Conservation (phyloP, 2,797 vertebrate genomes). For the Acrocephalus scirpaceus region DNA sequence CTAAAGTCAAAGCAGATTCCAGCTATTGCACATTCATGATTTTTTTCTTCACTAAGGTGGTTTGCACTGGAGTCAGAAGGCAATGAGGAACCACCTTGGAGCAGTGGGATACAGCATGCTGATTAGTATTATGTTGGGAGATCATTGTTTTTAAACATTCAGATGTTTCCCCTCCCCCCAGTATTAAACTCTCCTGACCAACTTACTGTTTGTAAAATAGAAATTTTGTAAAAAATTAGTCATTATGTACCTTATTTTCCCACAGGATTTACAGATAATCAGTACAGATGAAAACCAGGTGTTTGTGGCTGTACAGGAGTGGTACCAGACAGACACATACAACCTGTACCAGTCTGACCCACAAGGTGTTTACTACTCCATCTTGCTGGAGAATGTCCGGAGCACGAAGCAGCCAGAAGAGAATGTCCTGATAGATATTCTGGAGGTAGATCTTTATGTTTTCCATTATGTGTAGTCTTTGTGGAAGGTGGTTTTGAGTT, state of each 20-base stretch:
- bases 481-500: neutral
- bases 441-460: constrained; percentile 82
- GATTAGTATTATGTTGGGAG: neutral
- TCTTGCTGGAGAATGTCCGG: constrained; percentile 89
- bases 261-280: constrained; percentile 92
- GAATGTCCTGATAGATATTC: constrained; percentile 89
- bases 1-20: neutral
- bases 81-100: neutral
- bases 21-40: neutral
- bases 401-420: constrained; percentile 94
- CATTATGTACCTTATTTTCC: neutral
- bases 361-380: constrained; percentile 87
- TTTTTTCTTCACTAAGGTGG: neutral
- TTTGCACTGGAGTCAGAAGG: neutral
- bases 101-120: neutral
- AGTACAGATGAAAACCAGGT: constrained; percentile 95
- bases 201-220: neutral
- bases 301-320: constrained; percentile 94
- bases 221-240: neutral
- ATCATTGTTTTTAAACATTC: neutral
- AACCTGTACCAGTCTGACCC: constrained; percentile 95
- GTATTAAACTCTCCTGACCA: neutral
- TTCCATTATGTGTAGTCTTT: neutral
- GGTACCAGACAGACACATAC: constrained; percentile 94
- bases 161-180: rapidly evolving